These are phyloP conservation scores for Haliclystus octoradiatus DNA, from an alignment of 30 jellyfish, hydroid and myxozoan genomes.

Conservation along the genomic window DNA sequence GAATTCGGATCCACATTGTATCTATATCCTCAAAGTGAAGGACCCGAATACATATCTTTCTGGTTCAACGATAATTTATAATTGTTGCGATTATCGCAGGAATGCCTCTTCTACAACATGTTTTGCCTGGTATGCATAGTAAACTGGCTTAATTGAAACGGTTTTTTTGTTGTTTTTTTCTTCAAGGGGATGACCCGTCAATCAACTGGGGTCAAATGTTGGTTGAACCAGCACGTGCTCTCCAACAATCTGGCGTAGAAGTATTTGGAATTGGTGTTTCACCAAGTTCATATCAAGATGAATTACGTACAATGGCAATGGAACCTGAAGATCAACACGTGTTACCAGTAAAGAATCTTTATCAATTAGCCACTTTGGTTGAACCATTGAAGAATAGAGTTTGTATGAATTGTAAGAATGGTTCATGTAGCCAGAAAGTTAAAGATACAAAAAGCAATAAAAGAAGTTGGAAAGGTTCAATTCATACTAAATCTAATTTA, in stretches of 20 bases:
- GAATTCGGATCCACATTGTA: no score
- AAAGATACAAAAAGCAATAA: no score
- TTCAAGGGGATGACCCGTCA: conserved; percentile 77
- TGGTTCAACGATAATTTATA: no score
- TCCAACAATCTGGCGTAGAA: conserved; percentile 75
- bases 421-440: no score
- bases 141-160: not conserved
- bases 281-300: conserved; percentile 62
- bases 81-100: no score
- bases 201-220: conserved; percentile 78
- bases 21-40: no score
- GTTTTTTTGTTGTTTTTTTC: not conserved
- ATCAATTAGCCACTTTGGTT: conserved; percentile 47
- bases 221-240: conserved; percentile 78
- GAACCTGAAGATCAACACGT: conserved; percentile 68
- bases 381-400: conserved; percentile 68
- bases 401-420: no score
- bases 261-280: conserved; percentile 79
- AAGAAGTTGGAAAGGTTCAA: no score
- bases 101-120: no score
- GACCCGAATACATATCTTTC: no score
- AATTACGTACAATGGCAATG: conserved; percentile 55
- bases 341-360: conserved; percentile 46
- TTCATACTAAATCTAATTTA: no score
- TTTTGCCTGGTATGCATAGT: not conserved